Evolutionary conservation across 2,888 invertebrate genomes (phyloP), one percentile per base, ranked within the genome.

Genomic region (Abrostola triplasia): DNA sequence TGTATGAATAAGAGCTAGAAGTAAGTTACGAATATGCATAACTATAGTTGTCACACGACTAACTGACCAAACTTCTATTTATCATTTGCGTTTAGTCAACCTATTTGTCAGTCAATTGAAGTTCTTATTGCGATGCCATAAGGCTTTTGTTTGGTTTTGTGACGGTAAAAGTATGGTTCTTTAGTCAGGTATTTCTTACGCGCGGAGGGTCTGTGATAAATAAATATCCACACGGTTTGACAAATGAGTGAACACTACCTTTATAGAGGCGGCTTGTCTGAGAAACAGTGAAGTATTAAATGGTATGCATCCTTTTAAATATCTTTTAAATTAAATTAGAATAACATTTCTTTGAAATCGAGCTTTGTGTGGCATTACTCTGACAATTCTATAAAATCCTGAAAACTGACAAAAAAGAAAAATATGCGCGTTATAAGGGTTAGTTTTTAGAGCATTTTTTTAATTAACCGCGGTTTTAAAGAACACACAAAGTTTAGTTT

Each of bases 131-230:
- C 0, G 0, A 47, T 13, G 0, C 0, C 0, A 63, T 83, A 87
- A 70, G 63, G 75, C 38, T 36, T 56, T 24, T 48, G 56, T 64
- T 5, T 9, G 51, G 35, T 59, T 62, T 55, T 12, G 7, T 35
- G 52, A 24, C 42, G 0, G 51, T 38, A 54, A 68, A 67, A 56
- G 66, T 63, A 48, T 60, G 62, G 70, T 72, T 76, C 71, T 76
- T 69, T 74, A 72, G 70, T 75, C 86, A 89, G 88, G 90, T 90
- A 91, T 91, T 88, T 85, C 82, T 88, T 87, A 87, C 83, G 75
- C 89, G 92, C 78, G 90, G 92, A 88, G 91, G 93, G 94, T 92
- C 93, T 76, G 85, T 82, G 88, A 93, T 94, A 94, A 93, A 93
- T 94, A 92, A 93, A 90, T 92, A 92, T 91, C 90, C 87, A 90